Percentiles rank a stretch among this genome's conserved stretches.
Evolutionary conservation across 2,888 invertebrate species (phyloP).

Genomic region (Tromatobia lineatoria): DNA sequence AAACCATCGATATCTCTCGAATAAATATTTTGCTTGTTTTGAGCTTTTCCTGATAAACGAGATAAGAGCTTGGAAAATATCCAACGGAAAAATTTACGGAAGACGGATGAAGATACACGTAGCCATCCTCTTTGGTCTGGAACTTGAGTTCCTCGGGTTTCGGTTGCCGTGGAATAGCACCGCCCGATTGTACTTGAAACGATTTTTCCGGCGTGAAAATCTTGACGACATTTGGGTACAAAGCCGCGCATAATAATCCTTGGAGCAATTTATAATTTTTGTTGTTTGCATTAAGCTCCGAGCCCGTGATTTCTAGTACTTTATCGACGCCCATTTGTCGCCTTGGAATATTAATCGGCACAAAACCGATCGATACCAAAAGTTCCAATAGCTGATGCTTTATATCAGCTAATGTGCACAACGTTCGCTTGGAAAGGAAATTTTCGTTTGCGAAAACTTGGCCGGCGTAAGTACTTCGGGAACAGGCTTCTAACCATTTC

Average conservation of each 20-base stretch:
- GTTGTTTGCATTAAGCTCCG: conserved; percentile 90
- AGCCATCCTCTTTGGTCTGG: conserved; percentile 91
- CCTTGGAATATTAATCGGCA: conserved; percentile 89
- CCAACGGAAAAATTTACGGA: conserved; percentile 90
- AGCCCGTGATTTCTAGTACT: conserved; percentile 89
- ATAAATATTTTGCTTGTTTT: conserved; percentile 93
- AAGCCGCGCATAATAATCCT: conserved; percentile 95
- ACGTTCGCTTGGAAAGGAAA: conserved; percentile 92
- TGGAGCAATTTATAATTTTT: conserved; percentile 91
- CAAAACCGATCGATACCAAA: conserved; percentile 92
- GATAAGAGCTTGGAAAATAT: conserved; percentile 91
- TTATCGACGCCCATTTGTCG: conserved; percentile 88
- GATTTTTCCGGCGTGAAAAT: conserved; percentile 93
- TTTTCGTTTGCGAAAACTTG: conserved; percentile 93
- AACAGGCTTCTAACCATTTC: conserved; percentile 92
- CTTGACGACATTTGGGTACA: conserved; percentile 97
- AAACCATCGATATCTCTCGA: conserved; percentile 93
- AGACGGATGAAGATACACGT: conserved; percentile 91
- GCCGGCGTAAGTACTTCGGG: conserved; percentile 90
- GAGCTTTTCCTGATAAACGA: conserved; percentile 94
- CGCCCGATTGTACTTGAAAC: conserved; percentile 90
- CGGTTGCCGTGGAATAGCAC: conserved; percentile 91
- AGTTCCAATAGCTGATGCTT: conserved; percentile 93
- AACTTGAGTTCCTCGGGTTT: conserved; percentile 91
- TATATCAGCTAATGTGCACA: conserved; percentile 94